Evolutionary conservation across 2,888 invertebrate species (phyloP).

Genomic region (Patella depressa): DNA sequence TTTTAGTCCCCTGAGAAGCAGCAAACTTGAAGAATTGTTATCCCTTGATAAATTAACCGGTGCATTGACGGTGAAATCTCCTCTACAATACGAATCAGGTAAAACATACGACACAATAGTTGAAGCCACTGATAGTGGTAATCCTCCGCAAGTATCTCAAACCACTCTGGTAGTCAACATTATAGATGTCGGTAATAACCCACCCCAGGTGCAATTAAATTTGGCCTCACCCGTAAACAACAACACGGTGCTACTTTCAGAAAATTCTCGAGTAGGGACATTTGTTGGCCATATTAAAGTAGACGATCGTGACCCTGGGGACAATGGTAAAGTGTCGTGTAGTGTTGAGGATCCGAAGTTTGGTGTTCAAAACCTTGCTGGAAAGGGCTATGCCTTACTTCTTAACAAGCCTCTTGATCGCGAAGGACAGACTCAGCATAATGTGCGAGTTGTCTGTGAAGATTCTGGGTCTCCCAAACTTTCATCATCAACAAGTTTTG

Average conservation of each 20-base stretch:
- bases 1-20: slow-evolving; percentile 52
- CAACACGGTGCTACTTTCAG: slow-evolving; percentile 72
- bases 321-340: slow-evolving; percentile 59
- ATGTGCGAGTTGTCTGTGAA: slow-evolving; percentile 56
- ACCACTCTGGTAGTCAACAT: slow-evolving; percentile 75
- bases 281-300: slow-evolving; percentile 95
- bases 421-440: slow-evolving; percentile 52
- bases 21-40: slow-evolving; percentile 47
- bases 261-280: slow-evolving; percentile 86
- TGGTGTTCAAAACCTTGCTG: slow-evolving; percentile 31
- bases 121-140: slow-evolving; percentile 54
- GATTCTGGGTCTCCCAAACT: slow-evolving; percentile 63
- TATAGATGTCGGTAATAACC: slow-evolving; percentile 88
- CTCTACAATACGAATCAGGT: slow-evolving; percentile 86
- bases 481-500: slow-evolving; percentile 51
- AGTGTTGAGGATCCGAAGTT: slow-evolving; percentile 36
- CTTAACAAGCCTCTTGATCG: slow-evolving; percentile 56
- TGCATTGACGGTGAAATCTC: slow-evolving; percentile 82
- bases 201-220: slow-evolving; percentile 86
- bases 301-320: slow-evolving; percentile 54
- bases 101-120: slow-evolving; percentile 80
- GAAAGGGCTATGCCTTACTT: slow-evolving; percentile 38
- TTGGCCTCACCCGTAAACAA: slow-evolving; percentile 79
- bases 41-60: slow-evolving; percentile 88
- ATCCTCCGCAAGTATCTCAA: slow-evolving; percentile 44